Evolutionary conservation across 2,888 invertebrate species (phyloP).

Genomic region (Tetragnatha montana): DNA sequence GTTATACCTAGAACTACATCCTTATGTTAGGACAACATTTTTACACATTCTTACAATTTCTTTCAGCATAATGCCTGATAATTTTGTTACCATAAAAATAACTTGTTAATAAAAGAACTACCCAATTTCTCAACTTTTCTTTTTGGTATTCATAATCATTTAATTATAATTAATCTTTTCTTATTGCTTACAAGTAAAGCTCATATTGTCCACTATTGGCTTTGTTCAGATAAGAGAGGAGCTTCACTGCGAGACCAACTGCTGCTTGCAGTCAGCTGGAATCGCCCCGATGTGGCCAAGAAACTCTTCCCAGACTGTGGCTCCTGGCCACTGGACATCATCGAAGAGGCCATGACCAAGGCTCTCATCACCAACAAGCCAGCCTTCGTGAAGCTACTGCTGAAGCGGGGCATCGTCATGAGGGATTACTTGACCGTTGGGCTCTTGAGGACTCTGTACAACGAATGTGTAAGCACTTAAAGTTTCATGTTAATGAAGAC

Average conservation of each 20-base stretch:
- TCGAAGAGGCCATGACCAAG: conserved; percentile 75
- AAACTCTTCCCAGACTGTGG: conserved; percentile 74
- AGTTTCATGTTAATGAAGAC: neutral
- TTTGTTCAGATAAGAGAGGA: conserved; percentile 54
- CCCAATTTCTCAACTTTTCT: neutral
- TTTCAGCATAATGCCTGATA: too few species aligned
- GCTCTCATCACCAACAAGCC: conserved; percentile 76
- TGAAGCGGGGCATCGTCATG: conserved; percentile 76
- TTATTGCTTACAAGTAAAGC: too few species aligned
- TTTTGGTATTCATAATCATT: neutral
- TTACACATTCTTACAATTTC: too few species aligned
- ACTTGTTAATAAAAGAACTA: too few species aligned
- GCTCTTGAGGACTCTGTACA: conserved; percentile 75
- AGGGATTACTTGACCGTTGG: conserved; percentile 76
- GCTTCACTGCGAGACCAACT: conserved; percentile 74
- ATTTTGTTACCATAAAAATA: too few species aligned
- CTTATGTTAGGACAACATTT: too few species aligned
- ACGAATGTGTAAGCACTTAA: conserved; percentile 71
- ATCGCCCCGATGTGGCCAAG: conserved; percentile 76
- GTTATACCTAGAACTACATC: too few species aligned
- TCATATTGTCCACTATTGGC: too few species aligned
- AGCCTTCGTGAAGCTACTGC: conserved; percentile 76
- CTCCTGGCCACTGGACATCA: conserved; percentile 73
- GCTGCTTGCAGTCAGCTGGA: conserved; percentile 76
- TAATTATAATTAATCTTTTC: too few species aligned